Percentiles rank a stretch among this genome's conserved stretches.
Conservation (phyloP, 2,888 invertebrate genomes). For the Sturmia bella region DNA sequence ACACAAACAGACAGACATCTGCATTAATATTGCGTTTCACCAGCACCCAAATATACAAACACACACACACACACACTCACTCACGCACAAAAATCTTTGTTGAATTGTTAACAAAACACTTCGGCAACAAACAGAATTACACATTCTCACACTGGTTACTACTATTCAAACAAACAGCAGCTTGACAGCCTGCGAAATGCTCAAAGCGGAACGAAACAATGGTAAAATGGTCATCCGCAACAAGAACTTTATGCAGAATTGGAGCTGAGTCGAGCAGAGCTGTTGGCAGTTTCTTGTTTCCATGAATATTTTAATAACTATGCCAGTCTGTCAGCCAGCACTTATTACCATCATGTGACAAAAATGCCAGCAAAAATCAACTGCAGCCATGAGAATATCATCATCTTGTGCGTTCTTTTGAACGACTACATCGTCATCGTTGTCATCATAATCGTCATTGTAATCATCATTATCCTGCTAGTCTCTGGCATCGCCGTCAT, state of each 20-base stretch:
- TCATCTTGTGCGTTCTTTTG: neutral
- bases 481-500: slow-evolving; percentile 23
- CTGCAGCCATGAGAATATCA: slow-evolving; percentile 21
- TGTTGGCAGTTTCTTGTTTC: slow-evolving; percentile 36
- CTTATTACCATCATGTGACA: slow-evolving; percentile 62
- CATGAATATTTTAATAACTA: slow-evolving; percentile 57
- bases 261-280: slow-evolving; percentile 40
- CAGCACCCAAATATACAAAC: too few species aligned
- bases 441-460: slow-evolving; percentile 5
- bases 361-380: slow-evolving; percentile 29
- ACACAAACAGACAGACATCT: slow-evolving; percentile 18
- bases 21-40: slow-evolving; percentile 37
- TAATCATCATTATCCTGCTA: slow-evolving; percentile 27
- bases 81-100: slow-evolving; percentile 37
- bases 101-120: slow-evolving; percentile 55
- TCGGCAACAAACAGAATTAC: slow-evolving; percentile 11
- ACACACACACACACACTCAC: slow-evolving; percentile 8
- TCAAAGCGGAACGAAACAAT: slow-evolving; percentile 75
- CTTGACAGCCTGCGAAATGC: slow-evolving; percentile 32
- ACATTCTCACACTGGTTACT: slow-evolving; percentile 6
- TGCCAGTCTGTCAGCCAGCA: slow-evolving; percentile 49
- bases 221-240: slow-evolving; percentile 80
- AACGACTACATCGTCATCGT: neutral
- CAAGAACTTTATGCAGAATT: slow-evolving; percentile 66
- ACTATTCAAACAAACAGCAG: slow-evolving; percentile 42